Percentiles rank a stretch among this genome's conserved stretches.
phyloP scores from a whole-genome alignment of 2,888 invertebrate species.

The Ctenicera cuprea region DNA sequence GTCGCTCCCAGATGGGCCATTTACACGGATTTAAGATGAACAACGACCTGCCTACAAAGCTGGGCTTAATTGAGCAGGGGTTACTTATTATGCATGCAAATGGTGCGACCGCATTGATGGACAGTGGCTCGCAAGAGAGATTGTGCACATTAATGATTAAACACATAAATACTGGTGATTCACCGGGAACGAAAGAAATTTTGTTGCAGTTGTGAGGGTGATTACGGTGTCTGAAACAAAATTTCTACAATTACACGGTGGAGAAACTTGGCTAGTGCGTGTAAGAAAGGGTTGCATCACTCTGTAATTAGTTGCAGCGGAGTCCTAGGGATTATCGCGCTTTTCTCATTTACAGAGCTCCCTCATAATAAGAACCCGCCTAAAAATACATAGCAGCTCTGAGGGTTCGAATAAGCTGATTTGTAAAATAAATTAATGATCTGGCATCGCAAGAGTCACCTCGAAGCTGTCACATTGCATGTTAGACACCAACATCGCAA shows the following conservation, averaged over 20 bases:
- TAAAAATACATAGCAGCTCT: slow-evolving; percentile 69
- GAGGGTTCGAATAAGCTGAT: slow-evolving; percentile 72
- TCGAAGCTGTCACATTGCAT: slow-evolving; percentile 71
- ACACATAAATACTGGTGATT: slow-evolving; percentile 60
- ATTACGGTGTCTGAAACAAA: slow-evolving; percentile 39
- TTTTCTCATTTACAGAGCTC: slow-evolving; percentile 68
- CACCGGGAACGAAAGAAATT: slow-evolving; percentile 45
- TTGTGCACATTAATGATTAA: slow-evolving; percentile 61
- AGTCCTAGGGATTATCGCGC: slow-evolving; percentile 68
- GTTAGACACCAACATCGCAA: slow-evolving; percentile 66
- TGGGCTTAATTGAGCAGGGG: slow-evolving; percentile 70
- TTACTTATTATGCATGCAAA: slow-evolving; percentile 71
- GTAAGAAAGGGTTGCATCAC: slow-evolving; percentile 61
- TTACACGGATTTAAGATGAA: slow-evolving; percentile 72
- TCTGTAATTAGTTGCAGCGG: slow-evolving; percentile 68
- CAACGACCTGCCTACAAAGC: slow-evolving; percentile 65
- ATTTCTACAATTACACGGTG: slow-evolving; percentile 50
- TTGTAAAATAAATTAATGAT: slow-evolving; percentile 73
- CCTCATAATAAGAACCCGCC: slow-evolving; percentile 67
- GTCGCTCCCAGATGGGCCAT: slow-evolving; percentile 70
- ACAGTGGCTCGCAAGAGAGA: slow-evolving; percentile 59
- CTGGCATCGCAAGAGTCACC: slow-evolving; percentile 71
- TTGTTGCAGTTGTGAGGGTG: slow-evolving; percentile 46
- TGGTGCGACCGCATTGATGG: slow-evolving; percentile 68
- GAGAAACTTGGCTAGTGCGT: slow-evolving; percentile 40